Evolutionary conservation across 2,113 vertebrate genomes (phyloP), one percentile per base, ranked within the genome.

Genomic region (Gambusia affinis): DNA sequence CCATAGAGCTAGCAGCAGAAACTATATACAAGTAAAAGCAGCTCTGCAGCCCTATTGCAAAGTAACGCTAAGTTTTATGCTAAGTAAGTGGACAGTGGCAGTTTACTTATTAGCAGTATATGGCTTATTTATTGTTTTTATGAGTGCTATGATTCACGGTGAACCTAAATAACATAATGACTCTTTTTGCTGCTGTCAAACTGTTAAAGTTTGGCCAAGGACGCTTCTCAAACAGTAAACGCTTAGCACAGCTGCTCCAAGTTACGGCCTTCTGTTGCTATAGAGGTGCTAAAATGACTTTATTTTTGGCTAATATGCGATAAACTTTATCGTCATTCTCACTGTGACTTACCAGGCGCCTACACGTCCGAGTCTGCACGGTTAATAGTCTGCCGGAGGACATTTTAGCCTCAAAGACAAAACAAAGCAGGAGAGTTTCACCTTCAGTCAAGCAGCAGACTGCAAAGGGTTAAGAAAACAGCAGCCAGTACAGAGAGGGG

Each of bases 401-500:
- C 93, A 93, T 93, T 30, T 80, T 35, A 8, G n/a, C 47, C 62
- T 33, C 37, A 31, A 2, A 65, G 39, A 73, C 24, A 57, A 8
- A 28, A 71, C 30, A 61, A 22, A 66, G 17, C 61, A 1, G 3
- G 1, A 61, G 12, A 19, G 6, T 75, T 93, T 94, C 91, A 93
- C 91, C 94, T 94, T 93, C 92, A 92, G 19, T 24, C 28, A 7
- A 2, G 61, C 67, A 66, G 68, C 44, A 15, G 2, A 61, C 64
- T 64, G 70, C 57, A 19, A 28, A 75, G 60, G 42, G 19, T 35
- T 15, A n/a, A 17, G 39, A 65, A 37, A 1, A 2, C 24, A 28
- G 3, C 69, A 89, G 39, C 94, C 94, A 94, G 94, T 94, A 90
- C 22, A 80, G 67, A 15, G 61, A 71, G 91, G 60, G 90, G 88